Percentiles rank a stretch among this genome's conserved stretches.
These are phyloP conservation scores for Bombus cullumanus DNA, from an alignment of 1,140 invertebrate genomes.

Conservation along the genomic window DNA sequence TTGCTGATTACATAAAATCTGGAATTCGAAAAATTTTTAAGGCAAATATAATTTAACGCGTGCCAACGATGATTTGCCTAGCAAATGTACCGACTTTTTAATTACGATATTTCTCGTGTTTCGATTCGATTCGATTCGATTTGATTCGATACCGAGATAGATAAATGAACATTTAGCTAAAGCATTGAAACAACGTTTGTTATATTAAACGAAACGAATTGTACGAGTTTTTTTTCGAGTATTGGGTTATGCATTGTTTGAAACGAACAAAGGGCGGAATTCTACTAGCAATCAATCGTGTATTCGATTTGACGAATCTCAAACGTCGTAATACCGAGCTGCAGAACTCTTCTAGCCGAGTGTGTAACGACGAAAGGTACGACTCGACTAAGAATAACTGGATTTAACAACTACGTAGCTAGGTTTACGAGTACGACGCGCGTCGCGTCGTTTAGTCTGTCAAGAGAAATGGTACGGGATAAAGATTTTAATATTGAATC, in stretches of 20 bases:
- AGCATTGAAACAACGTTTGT: too few species aligned
- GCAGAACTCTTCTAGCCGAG: neutral
- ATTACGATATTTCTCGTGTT: neutral
- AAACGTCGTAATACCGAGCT: neutral
- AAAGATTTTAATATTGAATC: neutral
- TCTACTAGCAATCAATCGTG: too few species aligned
- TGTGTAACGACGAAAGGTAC: neutral
- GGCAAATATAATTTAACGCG: too few species aligned
- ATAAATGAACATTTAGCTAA: neutral
- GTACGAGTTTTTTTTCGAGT: too few species aligned
- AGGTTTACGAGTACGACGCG: neutral
- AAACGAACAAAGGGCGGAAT: too few species aligned
- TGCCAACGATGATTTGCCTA: too few species aligned
- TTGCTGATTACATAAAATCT: too few species aligned
- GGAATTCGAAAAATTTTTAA: too few species aligned
- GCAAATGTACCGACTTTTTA: neutral
- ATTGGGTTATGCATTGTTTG: too few species aligned
- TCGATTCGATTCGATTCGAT: too few species aligned
- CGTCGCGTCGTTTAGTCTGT: neutral
- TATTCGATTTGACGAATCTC: neutral
- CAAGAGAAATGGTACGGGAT: neutral
- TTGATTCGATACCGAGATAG: too few species aligned
- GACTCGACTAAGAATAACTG: neutral
- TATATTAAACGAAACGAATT: too few species aligned
- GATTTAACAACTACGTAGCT: neutral